phyloP scores from a whole-genome alignment of 2,113 vertebrate genomes.

The Panthera uncia region DNA sequence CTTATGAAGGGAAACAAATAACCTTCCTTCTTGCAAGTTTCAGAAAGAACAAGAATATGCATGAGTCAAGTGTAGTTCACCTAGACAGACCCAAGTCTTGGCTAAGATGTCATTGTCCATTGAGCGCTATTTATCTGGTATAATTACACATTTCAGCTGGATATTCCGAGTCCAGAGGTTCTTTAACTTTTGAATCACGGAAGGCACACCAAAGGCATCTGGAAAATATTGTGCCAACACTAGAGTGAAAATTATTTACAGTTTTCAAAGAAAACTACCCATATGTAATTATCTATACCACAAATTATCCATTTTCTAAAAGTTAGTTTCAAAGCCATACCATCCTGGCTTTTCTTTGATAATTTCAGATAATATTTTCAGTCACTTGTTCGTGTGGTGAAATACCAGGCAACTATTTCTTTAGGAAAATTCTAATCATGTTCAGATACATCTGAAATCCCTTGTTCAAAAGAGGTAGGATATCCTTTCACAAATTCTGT shows the following conservation, averaged over 20 bases:
- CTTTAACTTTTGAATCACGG: background rate
- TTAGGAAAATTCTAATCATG: background rate
- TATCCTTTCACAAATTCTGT: background rate
- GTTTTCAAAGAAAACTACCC: background rate
- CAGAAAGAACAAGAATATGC: background rate
- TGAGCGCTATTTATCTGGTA: background rate
- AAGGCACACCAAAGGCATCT: background rate
- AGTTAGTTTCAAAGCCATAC: background rate
- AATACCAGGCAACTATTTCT: background rate
- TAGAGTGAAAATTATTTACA: background rate
- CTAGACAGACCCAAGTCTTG: background rate
- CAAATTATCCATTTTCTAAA: background rate
- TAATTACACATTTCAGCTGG: background rate
- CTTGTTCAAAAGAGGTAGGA: background rate
- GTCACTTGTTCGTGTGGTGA: background rate
- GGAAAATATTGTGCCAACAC: background rate
- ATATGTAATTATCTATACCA: background rate
- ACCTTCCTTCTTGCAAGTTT: background rate
- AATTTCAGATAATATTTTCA: background rate
- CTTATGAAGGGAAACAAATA: background rate
- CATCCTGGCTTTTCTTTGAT: background rate
- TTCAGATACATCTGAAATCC: background rate
- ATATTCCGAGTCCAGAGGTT: background rate
- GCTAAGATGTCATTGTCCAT: background rate
- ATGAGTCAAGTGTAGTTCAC: background rate